Conservation (phyloP, 2,113 vertebrate species). For the Sturnira hondurensis region DNA sequence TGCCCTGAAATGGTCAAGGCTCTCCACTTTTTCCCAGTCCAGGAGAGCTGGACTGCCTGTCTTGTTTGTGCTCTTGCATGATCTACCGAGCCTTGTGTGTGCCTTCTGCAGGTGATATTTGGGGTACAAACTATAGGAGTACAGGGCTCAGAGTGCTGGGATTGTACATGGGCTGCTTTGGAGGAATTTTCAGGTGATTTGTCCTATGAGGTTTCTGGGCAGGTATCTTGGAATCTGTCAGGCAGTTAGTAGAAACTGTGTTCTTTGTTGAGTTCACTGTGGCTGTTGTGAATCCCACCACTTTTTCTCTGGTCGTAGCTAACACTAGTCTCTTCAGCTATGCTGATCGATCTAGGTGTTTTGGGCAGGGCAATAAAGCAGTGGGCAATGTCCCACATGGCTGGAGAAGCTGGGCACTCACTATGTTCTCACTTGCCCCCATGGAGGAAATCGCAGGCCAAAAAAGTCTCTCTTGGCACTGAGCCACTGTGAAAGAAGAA, state of each 20-base stretch:
- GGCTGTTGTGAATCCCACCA: background rate
- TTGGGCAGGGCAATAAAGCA: background rate
- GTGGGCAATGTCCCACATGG: background rate
- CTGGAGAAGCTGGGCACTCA: background rate
- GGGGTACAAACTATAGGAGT: background rate
- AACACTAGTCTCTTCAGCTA: background rate
- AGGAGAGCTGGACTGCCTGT: background rate
- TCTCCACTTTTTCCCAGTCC: background rate
- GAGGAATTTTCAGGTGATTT: background rate
- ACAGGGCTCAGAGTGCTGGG: background rate
- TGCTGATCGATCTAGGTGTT: background rate
- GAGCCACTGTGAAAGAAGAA: background rate
- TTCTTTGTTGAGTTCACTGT: background rate
- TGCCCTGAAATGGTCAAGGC: background rate
- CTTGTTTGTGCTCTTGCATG: background rate
- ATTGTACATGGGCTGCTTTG: background rate
- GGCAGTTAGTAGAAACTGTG: background rate
- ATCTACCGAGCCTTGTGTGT: background rate
- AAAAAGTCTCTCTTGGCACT: background rate
- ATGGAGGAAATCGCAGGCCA: background rate
- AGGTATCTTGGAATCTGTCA: background rate
- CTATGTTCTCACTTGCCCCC: background rate
- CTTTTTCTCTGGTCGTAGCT: background rate
- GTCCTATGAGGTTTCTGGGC: background rate
- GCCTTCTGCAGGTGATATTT: background rate